Conservation (phyloP, 2,113 vertebrate species). For the Chloropsis cyanopogon region DNA sequence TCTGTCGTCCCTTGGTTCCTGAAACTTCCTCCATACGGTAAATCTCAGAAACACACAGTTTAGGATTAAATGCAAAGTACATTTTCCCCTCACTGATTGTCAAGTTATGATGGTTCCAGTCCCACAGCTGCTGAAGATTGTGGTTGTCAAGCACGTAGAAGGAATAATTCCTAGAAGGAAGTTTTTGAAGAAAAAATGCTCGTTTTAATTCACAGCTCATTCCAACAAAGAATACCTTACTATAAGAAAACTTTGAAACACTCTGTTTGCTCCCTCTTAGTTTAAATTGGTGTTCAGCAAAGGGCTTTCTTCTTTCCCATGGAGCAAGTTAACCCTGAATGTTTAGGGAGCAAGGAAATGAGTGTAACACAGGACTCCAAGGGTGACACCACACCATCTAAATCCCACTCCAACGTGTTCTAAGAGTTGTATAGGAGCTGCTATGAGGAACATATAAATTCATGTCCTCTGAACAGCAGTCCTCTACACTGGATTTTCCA, state of each 20-base stretch:
- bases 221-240: background rate
- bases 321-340: background rate
- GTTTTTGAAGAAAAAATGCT: constrained; percentile 18
- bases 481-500: background rate
- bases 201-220: background rate
- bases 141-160: constrained; percentile 95
- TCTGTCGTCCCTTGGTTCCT: constrained; percentile 79
- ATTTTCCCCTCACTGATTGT: constrained; percentile 90
- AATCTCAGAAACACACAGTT: constrained; percentile 93
- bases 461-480: background rate
- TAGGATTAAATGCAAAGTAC: constrained; percentile 93
- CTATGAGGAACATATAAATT: background rate
- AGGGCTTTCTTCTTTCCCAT: background rate
- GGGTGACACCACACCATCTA: background rate
- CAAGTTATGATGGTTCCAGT: constrained; percentile 95
- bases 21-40: constrained; percentile 93
- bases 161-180: constrained; percentile 82
- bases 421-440: background rate
- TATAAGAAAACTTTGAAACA: background rate
- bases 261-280: background rate
- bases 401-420: background rate
- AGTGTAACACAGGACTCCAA: background rate
- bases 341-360: background rate
- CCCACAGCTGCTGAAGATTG: constrained; percentile 93
- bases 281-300: background rate